Evolutionary conservation across 2,113 vertebrate genomes (phyloP).

Genomic region (Dermatemys mawii): DNA sequence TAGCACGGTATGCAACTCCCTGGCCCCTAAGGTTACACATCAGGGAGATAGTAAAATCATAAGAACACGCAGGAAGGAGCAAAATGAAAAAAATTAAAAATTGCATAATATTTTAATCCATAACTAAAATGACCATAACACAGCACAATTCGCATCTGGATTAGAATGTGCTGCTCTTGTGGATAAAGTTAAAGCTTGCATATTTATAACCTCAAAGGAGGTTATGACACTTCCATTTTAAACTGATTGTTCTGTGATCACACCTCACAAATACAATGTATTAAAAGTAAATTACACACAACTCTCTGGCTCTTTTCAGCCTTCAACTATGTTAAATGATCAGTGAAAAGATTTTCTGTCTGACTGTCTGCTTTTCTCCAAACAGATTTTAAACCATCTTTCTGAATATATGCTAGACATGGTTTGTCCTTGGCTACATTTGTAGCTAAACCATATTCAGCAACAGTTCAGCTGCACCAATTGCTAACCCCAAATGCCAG

Average conservation of each 20-base stretch:
- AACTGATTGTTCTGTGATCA: neutral
- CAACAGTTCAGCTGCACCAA: neutral
- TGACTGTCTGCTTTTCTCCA: neutral
- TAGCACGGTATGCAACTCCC: neutral
- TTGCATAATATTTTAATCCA: neutral
- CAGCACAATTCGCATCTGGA: neutral
- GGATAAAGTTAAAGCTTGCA: neutral
- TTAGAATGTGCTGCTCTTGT: neutral
- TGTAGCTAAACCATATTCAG: constrained; percentile 6
- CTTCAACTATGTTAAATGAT: neutral
- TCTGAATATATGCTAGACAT: neutral
- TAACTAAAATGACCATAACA: neutral
- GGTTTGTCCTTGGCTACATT: neutral
- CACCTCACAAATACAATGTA: neutral
- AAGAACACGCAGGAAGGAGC: neutral
- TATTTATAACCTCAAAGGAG: neutral
- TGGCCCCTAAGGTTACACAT: neutral
- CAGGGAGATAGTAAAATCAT: constrained; percentile 11
- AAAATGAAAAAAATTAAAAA: neutral
- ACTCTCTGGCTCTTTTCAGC: neutral
- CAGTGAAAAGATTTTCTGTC: neutral
- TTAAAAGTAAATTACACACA: neutral
- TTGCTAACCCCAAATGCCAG: neutral
- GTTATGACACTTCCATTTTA: neutral
- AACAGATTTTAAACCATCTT: neutral